Base-by-base conservation (phyloP, 2,113 vertebrate genomes). In the Oostethus manadensis region DNA sequence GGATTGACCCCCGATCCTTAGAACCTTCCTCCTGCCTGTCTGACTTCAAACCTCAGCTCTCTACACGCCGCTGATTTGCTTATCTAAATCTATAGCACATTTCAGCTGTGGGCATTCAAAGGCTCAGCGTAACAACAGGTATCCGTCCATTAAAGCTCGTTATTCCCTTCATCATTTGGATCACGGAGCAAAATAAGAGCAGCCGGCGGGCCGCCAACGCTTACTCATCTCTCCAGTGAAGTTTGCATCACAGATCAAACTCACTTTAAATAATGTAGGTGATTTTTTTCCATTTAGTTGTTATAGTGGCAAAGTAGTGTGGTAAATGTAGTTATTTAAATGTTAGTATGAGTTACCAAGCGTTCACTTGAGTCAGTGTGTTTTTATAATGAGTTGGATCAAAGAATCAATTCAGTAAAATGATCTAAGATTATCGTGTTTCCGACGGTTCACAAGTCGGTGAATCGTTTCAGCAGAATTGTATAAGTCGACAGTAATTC, bases 61-160 rank as follows among this genome's bases (percentile, higher is more conserved):
- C 73, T 69, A 71, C 77, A 76, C 73, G 67, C 23, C n/a, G 20
- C 49, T 56, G 68, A 83, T 85, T 85, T 77, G 74, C 73, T 82
- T 72, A 69, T 66, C 63, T 29, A 17, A 18, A 40, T 55, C 18
- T 14, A 15, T 18, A 11, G n/a, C n/a, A 55, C 38, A 42, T 42
- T 42, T 55, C 51, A 14, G 51, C n/a, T 55, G 40, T 21, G 11
- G 53, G n/a, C 33, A n/a, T 38, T 55, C 51, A 38, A 20, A 54
- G 51, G 51, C 14, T 55, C 29, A 38, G 33, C 20, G 29, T 35
- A 18, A n/a, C 51, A 40, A 55, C 51, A 20, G 53, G 53, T 20
- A 0, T 49, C 64, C 55, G 6, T 66, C 74, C 65, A 69, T 85
- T 4, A 14, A 14, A 42, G 38, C 14, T 82, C 73, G 66, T 58